Evolutionary conservation across 2,888 invertebrate genomes (phyloP).

Genomic region (Drosophila incognita): DNA sequence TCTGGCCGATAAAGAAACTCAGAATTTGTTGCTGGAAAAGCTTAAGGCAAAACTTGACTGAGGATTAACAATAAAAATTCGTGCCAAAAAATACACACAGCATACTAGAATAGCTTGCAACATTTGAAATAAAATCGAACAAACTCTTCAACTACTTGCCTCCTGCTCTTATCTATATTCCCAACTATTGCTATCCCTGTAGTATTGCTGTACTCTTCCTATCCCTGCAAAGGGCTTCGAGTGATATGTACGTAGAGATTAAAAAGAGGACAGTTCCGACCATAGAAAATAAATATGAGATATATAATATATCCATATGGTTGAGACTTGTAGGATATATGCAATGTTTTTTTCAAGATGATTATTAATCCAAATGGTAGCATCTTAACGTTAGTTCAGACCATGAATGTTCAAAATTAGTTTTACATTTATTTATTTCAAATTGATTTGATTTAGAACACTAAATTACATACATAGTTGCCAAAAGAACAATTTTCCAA

Average conservation of each 20-base stretch:
- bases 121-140: background rate
- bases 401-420: background rate
- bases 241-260: background rate
- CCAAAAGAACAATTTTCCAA: background rate
- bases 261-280: background rate
- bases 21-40: background rate
- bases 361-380: background rate
- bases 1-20: background rate
- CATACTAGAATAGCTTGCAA: background rate
- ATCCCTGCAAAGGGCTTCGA: background rate
- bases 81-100: background rate
- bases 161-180: background rate
- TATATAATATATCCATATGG: background rate
- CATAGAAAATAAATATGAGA: background rate
- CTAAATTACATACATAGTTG: background rate
- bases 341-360: background rate
- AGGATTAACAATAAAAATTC: background rate
- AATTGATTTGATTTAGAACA: background rate
- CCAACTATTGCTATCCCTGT: background rate
- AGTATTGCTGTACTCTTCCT: background rate
- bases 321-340: background rate
- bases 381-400: background rate
- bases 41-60: background rate
- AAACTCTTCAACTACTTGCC: background rate
- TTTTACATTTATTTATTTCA: background rate